Conservation (phyloP, 1,140 invertebrate genomes). For the Sipha flava region DNA sequence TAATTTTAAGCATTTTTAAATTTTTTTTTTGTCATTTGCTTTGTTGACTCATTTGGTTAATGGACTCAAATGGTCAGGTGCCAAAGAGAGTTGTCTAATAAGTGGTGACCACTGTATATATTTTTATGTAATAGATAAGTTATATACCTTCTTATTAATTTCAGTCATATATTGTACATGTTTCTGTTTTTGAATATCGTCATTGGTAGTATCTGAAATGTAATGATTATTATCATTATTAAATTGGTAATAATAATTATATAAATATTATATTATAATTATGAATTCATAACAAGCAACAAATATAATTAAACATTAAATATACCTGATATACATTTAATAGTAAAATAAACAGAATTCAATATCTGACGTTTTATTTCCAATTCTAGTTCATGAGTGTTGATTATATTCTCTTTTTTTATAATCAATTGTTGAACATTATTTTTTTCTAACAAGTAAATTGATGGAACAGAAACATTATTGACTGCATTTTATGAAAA, state of each 20-base stretch:
- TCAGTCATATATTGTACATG: not conserved
- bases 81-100: too few relatives aligned
- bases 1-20: too few relatives aligned
- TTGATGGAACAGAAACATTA: not conserved
- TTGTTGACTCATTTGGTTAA: too few relatives aligned
- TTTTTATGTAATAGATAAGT: too few relatives aligned
- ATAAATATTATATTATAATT: too few relatives aligned
- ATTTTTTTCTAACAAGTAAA: conserved; percentile 13
- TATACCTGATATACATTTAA: not conserved
- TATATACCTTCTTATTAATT: not conserved
- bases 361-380: not conserved
- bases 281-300: too few relatives aligned
- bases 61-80: too few relatives aligned
- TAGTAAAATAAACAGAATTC: not conserved
- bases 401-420: not conserved
- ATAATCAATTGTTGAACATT: not conserved
- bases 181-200: not conserved
- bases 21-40: too few relatives aligned
- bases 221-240: not conserved
- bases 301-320: not conserved
- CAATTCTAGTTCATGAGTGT: not conserved
- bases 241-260: not conserved
- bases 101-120: too few relatives aligned
- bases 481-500: not conserved
- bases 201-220: not conserved